phyloP scores from a whole-genome alignment of 2,888 invertebrate genomes.

The Mythimna vitellina region DNA sequence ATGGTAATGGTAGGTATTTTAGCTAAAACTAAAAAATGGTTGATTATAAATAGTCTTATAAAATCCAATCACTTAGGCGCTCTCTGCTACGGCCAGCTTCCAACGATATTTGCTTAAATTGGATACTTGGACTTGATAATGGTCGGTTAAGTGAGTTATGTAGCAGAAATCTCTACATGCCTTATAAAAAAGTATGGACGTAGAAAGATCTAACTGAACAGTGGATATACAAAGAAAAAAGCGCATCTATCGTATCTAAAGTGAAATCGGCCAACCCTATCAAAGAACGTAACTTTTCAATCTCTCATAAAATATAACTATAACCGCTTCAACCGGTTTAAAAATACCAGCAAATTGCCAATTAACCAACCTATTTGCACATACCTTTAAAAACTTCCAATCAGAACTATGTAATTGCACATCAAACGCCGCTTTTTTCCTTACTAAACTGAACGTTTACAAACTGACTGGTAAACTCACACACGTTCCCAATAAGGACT shows the following conservation, averaged over 20 bases:
- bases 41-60: no score
- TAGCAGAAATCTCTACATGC: not conserved
- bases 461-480: conserved; percentile 59
- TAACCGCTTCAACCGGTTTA: not conserved
- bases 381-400: conserved; percentile 50
- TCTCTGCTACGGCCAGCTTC: no score
- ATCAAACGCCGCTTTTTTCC: conserved; percentile 47
- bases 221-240: not conserved
- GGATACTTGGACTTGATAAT: no score
- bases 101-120: no score
- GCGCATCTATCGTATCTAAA: not conserved
- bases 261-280: conserved; percentile 7
- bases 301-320: not conserved
- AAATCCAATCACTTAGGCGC: no score
- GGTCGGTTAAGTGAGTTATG: not conserved
- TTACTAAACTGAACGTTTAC: conserved; percentile 39
- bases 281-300: conserved; percentile 4
- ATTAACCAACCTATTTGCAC: conserved; percentile 35
- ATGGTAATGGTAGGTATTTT: not conserved
- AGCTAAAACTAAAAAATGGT: no score
- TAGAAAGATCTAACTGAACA: not conserved
- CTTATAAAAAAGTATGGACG: no score
- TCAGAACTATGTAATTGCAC: conserved; percentile 50
- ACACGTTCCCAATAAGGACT: conserved; percentile 52
- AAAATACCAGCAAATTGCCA: conserved; percentile 42